Base-by-base conservation (phyloP, 2,888 invertebrate species). In the Muscina levida region DNA sequence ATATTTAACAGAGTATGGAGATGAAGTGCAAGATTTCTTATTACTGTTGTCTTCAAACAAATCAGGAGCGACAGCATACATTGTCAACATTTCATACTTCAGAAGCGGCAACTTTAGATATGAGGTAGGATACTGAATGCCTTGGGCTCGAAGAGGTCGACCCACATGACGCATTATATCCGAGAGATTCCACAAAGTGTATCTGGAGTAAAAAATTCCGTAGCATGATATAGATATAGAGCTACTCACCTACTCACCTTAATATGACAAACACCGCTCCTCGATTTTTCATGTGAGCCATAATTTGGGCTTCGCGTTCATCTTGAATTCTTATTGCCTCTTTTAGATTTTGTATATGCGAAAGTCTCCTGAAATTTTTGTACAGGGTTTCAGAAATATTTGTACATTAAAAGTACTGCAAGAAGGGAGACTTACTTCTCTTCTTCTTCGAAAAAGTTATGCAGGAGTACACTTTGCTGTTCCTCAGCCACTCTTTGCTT, bases 91-190 rank as follows among this genome's bases (percentile, higher is more conserved):
- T 70, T 89, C 88, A 46, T 90, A 90, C 62, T 87, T 89, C 0
- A 90, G 80, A 4, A 90, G 79, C 1, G 90, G 90, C 42, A 91
- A 77, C 72, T 87, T 87, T 13, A 90, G 81, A 73, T 89, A 87
- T 0, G 85, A 83, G 42, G 85, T 87, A 0, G 90, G 89, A 86
- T 90, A 90, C n/a, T 80, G 73, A 0, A 85, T 31, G 1, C 84
- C 85, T 11, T 85, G 24, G 0, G 83, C 6, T 48, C 84, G 86
- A 0, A 84, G 76, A 10, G 84, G 81, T 0, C 87, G 86, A 72
- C 87, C 87, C 0, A 91, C 87, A 75, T 89, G 85, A 0, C 88
- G 85, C 22, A 91, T 72, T 11, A 88, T 87, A 44, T 91, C 89
- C 39, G 85, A 77, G 1, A 88, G 73, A 78, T 87, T 88, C 89